Conservation (phyloP, 2,888 invertebrate species). For the Lymantria monacha region DNA sequence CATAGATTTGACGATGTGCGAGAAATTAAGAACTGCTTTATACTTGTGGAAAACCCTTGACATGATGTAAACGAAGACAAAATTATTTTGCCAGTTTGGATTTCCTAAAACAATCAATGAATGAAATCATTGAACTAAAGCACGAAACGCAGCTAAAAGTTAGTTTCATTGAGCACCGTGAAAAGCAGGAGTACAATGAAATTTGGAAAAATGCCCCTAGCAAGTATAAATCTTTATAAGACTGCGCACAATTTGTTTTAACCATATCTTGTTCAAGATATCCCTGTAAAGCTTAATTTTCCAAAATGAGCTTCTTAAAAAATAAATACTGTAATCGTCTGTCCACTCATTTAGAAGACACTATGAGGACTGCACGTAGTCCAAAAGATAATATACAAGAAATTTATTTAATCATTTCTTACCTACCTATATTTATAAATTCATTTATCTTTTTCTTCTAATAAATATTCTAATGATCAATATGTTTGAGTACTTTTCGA, state of each 20-base stretch:
- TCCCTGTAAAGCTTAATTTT: constrained; percentile 8
- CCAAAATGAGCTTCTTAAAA: constrained; percentile 6
- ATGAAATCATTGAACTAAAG: constrained; percentile 5
- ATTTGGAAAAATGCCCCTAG: constrained; percentile 12
- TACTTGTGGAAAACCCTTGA: constrained; percentile 15
- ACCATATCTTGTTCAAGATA: constrained; percentile 12
- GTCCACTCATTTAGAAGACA: constrained; percentile 12
- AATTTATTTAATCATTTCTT: not conserved
- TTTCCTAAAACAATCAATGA: constrained; percentile 9
- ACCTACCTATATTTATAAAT: not conserved
- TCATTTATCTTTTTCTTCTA: not conserved
- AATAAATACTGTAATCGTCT: constrained; percentile 18
- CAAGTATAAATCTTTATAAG: constrained; percentile 12
- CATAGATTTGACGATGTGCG: constrained; percentile 14
- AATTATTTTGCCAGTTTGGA: constrained; percentile 12
- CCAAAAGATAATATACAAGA: constrained; percentile 16
- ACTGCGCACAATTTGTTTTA: constrained; percentile 13
- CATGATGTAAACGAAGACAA: constrained; percentile 7
- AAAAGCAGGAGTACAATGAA: constrained; percentile 2
- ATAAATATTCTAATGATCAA: not conserved
- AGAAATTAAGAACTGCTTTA: constrained; percentile 14
- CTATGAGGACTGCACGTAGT: constrained; percentile 10
- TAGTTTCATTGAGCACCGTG: constrained; percentile 2
- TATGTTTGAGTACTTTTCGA: not conserved
- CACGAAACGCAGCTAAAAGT: constrained; percentile 9